Conservation (phyloP, 2,113 vertebrate species). For the Lophius piscatorius region DNA sequence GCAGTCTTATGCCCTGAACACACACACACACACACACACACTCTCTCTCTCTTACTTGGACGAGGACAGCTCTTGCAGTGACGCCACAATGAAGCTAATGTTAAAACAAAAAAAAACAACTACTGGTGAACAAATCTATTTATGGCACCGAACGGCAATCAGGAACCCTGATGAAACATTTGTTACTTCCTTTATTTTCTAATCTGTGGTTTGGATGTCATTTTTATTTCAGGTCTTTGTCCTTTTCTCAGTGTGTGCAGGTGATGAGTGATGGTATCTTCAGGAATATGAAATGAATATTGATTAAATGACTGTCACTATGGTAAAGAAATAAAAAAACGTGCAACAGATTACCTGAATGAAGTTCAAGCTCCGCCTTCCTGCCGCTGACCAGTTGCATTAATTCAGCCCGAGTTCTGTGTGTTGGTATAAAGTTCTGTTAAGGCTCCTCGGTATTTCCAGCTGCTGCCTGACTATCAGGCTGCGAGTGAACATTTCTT, state of each 20-base stretch:
- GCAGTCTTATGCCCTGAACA: constrained; percentile 26
- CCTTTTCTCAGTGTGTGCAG: constrained; percentile 28
- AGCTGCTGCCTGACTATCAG: no score
- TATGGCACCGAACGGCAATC: constrained; percentile 19
- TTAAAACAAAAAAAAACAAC: background rate
- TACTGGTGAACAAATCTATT: constrained; percentile 41
- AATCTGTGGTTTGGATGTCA: constrained; percentile 18
- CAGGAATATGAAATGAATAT: constrained; percentile 37
- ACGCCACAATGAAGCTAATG: constrained; percentile 25
- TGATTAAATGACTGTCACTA: constrained; percentile 9
- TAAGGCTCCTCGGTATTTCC: no score
- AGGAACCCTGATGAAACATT: constrained; percentile 1
- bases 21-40: background rate
- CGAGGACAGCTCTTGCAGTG: constrained; percentile 13
- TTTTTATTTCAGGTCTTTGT: constrained; percentile 31
- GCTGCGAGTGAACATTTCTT: no score
- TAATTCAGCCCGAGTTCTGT: no score
- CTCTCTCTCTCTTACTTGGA: constrained; percentile 5
- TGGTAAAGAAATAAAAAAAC: constrained; percentile 19
- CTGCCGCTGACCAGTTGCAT: background rate
- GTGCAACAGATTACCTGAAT: constrained; percentile 23
- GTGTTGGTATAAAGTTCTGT: no score
- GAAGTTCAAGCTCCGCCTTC: constrained; percentile 17
- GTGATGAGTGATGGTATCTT: constrained; percentile 40
- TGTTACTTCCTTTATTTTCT: background rate